These are phyloP conservation scores for Taeniopygia guttata DNA, from an alignment of 2,797 vertebrate genomes.

Conservation along the genomic window DNA sequence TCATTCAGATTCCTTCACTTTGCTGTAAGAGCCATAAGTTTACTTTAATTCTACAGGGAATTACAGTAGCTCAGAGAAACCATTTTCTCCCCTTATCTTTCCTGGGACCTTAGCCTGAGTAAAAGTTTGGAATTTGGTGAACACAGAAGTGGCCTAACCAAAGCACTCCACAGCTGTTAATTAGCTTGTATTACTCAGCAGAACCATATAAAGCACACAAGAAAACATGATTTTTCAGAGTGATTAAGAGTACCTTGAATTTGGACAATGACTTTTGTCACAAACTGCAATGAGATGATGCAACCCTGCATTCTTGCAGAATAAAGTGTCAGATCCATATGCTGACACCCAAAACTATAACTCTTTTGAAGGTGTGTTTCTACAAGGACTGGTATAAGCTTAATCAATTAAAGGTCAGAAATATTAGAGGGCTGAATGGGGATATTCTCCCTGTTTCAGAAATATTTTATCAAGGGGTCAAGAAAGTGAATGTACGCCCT, in stretches of 20 bases:
- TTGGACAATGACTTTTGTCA: neutral
- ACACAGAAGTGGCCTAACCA: neutral
- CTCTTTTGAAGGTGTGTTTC: neutral
- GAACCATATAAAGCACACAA: neutral
- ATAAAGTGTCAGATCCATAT: neutral
- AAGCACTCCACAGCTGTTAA: neutral
- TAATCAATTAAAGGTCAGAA: neutral
- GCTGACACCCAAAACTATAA: neutral
- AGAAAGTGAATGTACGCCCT: neutral
- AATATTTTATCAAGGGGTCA: neutral
- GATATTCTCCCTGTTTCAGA: neutral
- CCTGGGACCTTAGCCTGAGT: neutral
- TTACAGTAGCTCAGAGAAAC: neutral
- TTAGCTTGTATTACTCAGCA: neutral
- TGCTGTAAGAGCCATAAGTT: neutral
- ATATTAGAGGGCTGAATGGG: neutral
- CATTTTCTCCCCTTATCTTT: neutral
- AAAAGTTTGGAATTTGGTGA: neutral
- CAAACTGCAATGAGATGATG: neutral
- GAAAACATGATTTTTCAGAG: neutral
- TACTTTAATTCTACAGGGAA: neutral
- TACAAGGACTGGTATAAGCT: neutral
- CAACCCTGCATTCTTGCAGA: neutral
- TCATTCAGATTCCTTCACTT: neutral
- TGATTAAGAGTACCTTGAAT: neutral